Percentiles rank a stretch among this genome's conserved stretches.
Conservation (phyloP, 2,888 invertebrate genomes). For the Lordiphosa fenestrarum region DNA sequence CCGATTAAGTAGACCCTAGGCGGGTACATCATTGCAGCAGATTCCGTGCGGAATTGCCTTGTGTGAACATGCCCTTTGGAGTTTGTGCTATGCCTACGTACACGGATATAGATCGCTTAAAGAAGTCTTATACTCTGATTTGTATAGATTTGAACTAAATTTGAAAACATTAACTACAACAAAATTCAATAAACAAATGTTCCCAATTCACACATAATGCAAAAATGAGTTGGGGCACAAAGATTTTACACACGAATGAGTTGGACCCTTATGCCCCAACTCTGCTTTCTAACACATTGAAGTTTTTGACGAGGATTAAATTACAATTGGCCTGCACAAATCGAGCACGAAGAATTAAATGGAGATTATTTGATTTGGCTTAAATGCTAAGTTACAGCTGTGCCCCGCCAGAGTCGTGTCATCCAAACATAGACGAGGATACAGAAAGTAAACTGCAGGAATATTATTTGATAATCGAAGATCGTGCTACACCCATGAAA, state of each 20-base stretch:
- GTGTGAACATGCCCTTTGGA: slow-evolving; percentile 1
- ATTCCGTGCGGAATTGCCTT: neutral
- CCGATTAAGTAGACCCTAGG: neutral
- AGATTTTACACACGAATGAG: neutral
- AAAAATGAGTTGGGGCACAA: slow-evolving; percentile 4
- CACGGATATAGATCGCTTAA: slow-evolving; percentile 22
- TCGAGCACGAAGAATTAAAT: slow-evolving; percentile 51
- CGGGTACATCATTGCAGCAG: neutral
- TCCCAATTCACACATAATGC: neutral
- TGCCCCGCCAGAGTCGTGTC: slow-evolving; percentile 34
- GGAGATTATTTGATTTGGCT: slow-evolving; percentile 58
- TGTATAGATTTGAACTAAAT: slow-evolving; percentile 31
- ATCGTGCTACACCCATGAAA: slow-evolving; percentile 61
- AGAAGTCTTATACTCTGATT: slow-evolving; percentile 40
- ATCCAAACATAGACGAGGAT: slow-evolving; percentile 60
- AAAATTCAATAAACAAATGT: slow-evolving; percentile 7
- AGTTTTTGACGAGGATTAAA: slow-evolving; percentile 33
- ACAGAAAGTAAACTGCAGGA: slow-evolving; percentile 65
- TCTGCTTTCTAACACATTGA: neutral
- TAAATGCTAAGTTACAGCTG: slow-evolving; percentile 62
- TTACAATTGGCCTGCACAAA: slow-evolving; percentile 49
- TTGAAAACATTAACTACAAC: slow-evolving; percentile 30
- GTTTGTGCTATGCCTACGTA: slow-evolving; percentile 4
- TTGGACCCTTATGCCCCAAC: neutral
- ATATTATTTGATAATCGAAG: slow-evolving; percentile 66